A percentile compares a stretch with the other conserved stretches of the same genome.
These are phyloP conservation scores for Platichthys flesus DNA, from an alignment of 2,113 vertebrate species.

Conservation along the genomic window DNA sequence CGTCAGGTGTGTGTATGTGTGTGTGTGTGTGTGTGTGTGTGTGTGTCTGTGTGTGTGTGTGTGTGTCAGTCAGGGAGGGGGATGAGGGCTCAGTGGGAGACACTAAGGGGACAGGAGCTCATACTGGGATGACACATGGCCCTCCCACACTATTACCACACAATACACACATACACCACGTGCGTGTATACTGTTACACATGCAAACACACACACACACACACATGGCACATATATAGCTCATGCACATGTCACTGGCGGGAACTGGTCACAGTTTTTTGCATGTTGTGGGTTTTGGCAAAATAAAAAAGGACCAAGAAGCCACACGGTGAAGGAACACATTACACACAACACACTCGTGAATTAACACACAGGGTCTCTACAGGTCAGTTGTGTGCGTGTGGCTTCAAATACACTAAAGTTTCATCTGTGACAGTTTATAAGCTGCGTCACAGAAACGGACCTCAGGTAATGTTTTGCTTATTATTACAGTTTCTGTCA, in stretches of 20 bases:
- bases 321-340: background rate
- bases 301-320: background rate
- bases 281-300: slow-evolving; percentile 34
- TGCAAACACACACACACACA: slow-evolving; percentile 40
- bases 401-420: background rate
- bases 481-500: too few relatives aligned
- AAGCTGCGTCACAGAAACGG: too few relatives aligned
- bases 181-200: background rate
- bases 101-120: slow-evolving; percentile 69
- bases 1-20: slow-evolving; percentile 9
- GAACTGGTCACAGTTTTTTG: slow-evolving; percentile 26
- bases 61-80: background rate
- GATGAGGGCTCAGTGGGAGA: slow-evolving; percentile 54
- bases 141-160: slow-evolving; percentile 64
- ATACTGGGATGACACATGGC: slow-evolving; percentile 80
- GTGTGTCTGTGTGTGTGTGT: slow-evolving; percentile 27
- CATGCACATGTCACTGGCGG: slow-evolving; percentile 28
- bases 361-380: background rate
- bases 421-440: too few relatives aligned
- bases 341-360: slow-evolving; percentile 10
- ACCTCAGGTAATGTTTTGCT: too few relatives aligned
- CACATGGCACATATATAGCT: slow-evolving; percentile 23
- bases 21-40: slow-evolving; percentile 9
- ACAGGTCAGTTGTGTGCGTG: background rate
- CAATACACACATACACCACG: slow-evolving; percentile 21